Conservation (phyloP, 2,113 vertebrate species). For the Cariama cristata region DNA sequence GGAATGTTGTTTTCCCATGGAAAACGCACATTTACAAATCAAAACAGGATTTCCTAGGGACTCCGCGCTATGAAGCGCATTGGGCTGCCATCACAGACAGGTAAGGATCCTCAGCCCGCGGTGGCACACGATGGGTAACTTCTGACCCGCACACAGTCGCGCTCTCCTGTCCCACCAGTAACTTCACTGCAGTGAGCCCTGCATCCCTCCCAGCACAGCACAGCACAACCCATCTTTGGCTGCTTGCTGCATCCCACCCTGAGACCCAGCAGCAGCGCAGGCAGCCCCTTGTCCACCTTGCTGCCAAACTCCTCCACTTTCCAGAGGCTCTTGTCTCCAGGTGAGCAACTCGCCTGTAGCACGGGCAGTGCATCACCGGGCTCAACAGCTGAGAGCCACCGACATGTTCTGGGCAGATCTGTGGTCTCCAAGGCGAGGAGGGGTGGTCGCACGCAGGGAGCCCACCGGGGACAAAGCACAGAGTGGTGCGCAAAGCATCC, state of each 20-base stretch:
- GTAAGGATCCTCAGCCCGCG: neutral
- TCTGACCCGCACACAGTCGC: accelerated
- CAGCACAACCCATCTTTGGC: neutral
- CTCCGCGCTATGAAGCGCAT: neutral
- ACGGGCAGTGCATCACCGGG: accelerated
- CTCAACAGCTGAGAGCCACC: neutral
- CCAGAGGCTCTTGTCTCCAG: neutral
- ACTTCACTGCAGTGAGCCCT: neutral
- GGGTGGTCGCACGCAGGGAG: accelerated
- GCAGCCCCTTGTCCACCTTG: neutral
- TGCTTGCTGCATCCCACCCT: neutral
- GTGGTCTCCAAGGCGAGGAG: neutral
- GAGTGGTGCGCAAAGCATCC: neutral
- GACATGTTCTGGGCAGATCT: neutral
- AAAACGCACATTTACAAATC: neutral
- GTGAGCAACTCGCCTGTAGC: accelerated
- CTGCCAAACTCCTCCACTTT: neutral
- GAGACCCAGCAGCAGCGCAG: accelerated
- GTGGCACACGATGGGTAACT: neutral
- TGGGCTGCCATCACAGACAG: neutral
- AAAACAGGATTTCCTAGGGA: neutral
- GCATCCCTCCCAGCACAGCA: no score
- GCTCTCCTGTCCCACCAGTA: neutral
- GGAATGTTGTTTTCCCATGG: neutral
- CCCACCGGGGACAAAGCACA: neutral